These are phyloP conservation scores for Peromyscus californicus DNA, from an alignment of 2,113 vertebrate species.

Conservation along the genomic window DNA sequence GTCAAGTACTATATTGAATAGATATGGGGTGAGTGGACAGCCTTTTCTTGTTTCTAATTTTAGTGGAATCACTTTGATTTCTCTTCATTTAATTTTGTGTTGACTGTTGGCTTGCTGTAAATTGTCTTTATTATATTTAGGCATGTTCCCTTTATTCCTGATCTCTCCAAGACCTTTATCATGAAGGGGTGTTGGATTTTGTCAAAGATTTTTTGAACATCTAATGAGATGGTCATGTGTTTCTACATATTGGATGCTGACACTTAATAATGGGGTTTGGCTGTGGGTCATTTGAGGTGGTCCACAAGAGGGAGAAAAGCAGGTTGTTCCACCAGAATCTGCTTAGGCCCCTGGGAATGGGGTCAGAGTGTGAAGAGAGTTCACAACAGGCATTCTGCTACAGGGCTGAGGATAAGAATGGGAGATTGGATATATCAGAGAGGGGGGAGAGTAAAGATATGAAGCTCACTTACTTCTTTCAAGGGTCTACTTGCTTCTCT, in stretches of 20 bases:
- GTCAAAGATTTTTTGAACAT: no score
- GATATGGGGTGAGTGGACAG: no score
- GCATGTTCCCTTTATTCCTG: no score
- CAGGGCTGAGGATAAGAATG: background rate
- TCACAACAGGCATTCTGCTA: background rate
- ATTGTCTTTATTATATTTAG: no score
- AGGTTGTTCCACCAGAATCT: background rate
- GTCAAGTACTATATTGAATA: no score
- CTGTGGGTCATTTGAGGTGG: background rate
- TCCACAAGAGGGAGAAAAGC: background rate
- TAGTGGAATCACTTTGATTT: no score
- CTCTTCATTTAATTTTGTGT: no score
- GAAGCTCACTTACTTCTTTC: background rate
- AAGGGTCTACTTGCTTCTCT: background rate
- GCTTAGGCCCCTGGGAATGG: background rate
- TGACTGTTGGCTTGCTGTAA: no score
- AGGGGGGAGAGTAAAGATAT: accelerated
- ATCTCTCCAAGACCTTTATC: no score
- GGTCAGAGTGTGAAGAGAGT: background rate
- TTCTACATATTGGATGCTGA: background rate
- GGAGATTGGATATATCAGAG: background rate
- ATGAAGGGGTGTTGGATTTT: no score
- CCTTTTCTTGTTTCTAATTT: no score
- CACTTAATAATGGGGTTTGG: background rate
- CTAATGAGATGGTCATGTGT: no score